Percentiles rank a stretch among this genome's conserved stretches.
Evolutionary conservation across 1,140 invertebrate species (phyloP).

Genomic region (Trinorchestia longiramus): DNA sequence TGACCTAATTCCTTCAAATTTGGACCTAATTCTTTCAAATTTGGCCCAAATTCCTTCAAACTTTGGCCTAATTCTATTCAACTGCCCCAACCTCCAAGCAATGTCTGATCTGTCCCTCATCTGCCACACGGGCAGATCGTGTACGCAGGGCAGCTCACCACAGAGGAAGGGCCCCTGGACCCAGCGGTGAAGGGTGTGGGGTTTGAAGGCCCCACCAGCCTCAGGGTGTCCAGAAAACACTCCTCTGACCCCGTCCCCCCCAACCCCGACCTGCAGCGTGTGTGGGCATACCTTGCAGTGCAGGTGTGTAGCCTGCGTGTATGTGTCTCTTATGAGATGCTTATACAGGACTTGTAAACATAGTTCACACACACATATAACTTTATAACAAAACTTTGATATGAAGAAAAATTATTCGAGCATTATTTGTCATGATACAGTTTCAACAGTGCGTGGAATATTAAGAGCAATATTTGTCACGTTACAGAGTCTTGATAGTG

Average conservation of each 20-base stretch:
- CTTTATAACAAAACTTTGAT: too few relatives aligned
- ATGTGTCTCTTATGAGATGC: not conserved
- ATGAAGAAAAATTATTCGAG: too few relatives aligned
- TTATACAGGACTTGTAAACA: too few relatives aligned
- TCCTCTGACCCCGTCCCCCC: not conserved
- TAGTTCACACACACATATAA: conserved; percentile 22
- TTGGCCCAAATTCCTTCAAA: too few relatives aligned
- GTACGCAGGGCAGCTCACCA: not conserved
- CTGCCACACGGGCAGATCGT: not conserved
- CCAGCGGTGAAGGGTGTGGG: conserved; percentile 1
- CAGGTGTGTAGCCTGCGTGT: conserved; percentile 35
- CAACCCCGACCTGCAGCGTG: conserved; percentile 45
- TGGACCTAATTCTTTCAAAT: too few relatives aligned
- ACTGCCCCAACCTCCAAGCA: too few relatives aligned
- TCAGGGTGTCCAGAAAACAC: not conserved
- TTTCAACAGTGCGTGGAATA: too few relatives aligned
- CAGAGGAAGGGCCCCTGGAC: not conserved
- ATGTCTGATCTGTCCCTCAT: too few relatives aligned
- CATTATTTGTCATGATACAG: too few relatives aligned
- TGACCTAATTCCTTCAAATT: not conserved
- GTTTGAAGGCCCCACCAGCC: not conserved
- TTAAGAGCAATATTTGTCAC: too few relatives aligned
- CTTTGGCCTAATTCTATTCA: too few relatives aligned
- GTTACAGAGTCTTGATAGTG: too few relatives aligned
- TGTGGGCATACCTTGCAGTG: conserved; percentile 56